phyloP scores from a whole-genome alignment of 2,888 invertebrate species.

The Oasisia sp. region DNA sequence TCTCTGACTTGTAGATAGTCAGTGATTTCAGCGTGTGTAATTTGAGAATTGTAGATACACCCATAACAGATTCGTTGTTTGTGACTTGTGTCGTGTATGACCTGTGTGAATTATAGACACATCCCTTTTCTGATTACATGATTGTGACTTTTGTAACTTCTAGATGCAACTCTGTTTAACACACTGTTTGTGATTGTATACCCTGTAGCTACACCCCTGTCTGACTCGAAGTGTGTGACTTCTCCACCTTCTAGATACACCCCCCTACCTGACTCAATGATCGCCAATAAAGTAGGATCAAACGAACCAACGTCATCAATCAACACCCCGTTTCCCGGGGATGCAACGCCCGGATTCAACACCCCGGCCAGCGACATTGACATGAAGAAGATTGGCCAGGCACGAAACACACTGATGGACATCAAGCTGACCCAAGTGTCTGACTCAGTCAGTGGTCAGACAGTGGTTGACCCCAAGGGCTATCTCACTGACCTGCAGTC shows the following conservation, averaged over 20 bases:
- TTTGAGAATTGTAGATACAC: neutral
- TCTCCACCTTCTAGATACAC: slow-evolving; percentile 75
- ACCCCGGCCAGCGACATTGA: slow-evolving; percentile 80
- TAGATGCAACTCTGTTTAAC: neutral
- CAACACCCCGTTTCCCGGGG: slow-evolving; percentile 66
- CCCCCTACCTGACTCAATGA: slow-evolving; percentile 94
- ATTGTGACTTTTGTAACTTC: neutral
- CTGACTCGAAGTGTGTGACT: neutral
- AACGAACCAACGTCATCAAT: slow-evolving; percentile 70
- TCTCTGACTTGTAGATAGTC: neutral
- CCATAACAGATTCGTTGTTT: neutral
- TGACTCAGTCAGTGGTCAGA: slow-evolving; percentile 98
- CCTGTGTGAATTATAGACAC: neutral
- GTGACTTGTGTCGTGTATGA: neutral
- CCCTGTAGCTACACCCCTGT: neutral
- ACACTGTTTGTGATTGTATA: too few species aligned
- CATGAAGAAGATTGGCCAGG: slow-evolving; percentile 93
- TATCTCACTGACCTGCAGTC: slow-evolving; percentile 99
- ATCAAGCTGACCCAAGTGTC: slow-evolving; percentile 97
- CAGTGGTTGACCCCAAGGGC: slow-evolving; percentile 99
- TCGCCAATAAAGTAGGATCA: slow-evolving; percentile 75
- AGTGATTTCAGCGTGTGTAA: neutral
- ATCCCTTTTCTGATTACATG: neutral
- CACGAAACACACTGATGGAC: slow-evolving; percentile 98
- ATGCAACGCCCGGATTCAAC: slow-evolving; percentile 64